These are phyloP conservation scores for Heliothis subflexa DNA, from an alignment of 1,140 invertebrate species.

Conservation along the genomic window DNA sequence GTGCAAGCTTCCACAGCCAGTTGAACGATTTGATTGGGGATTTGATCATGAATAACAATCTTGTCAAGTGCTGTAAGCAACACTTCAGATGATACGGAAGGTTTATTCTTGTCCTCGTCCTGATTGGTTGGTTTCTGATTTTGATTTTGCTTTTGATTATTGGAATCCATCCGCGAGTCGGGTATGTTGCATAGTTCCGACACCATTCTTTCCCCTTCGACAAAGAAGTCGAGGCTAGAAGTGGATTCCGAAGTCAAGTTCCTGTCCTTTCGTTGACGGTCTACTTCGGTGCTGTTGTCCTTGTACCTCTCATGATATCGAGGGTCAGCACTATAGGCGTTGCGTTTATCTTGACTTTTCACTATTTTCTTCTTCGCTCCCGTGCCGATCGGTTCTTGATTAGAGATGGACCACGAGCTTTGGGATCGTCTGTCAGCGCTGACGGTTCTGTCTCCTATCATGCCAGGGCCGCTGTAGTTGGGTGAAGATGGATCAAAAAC, in stretches of 20 bases:
- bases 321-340: constrained; percentile 67
- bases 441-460: constrained; percentile 66
- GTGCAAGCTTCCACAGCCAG: constrained; percentile 83
- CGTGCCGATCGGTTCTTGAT: constrained; percentile 80
- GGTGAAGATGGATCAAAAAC: constrained; percentile 76
- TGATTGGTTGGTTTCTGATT: constrained; percentile 63
- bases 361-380: constrained; percentile 83
- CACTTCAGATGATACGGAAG: constrained; percentile 68
- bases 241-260: constrained; percentile 78
- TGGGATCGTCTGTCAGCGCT: constrained; percentile 70
- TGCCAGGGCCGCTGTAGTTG: constrained; percentile 69
- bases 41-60: constrained; percentile 81
- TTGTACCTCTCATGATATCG: constrained; percentile 76
- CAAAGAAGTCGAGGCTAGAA: constrained; percentile 81
- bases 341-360: constrained; percentile 78
- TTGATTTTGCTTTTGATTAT: constrained; percentile 64
- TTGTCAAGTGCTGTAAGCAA: constrained; percentile 78
- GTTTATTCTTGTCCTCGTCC: constrained; percentile 75
- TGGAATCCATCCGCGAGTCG: constrained; percentile 65
- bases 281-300: constrained; percentile 67
- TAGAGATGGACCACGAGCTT: constrained; percentile 75
- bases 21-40: constrained; percentile 83
- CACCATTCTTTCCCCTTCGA: constrained; percentile 83
- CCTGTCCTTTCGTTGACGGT: constrained; percentile 75
- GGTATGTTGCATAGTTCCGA: constrained; percentile 83